Conservation (phyloP, 2,113 vertebrate species). For the Vombatus ursinus region DNA sequence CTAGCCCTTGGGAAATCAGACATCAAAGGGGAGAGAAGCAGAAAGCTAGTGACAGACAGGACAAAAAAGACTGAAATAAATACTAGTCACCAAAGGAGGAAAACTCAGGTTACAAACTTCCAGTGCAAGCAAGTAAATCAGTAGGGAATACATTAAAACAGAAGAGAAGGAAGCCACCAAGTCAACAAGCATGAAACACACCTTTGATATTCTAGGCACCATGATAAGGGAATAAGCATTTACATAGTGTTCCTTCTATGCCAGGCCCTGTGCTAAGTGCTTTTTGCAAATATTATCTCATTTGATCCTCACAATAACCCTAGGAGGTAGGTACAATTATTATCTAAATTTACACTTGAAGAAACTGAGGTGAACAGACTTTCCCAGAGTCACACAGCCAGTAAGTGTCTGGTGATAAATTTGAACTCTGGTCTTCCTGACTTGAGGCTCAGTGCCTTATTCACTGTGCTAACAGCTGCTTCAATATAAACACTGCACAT, state of each 20-base stretch:
- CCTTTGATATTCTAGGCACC: not conserved
- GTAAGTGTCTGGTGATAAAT: not conserved
- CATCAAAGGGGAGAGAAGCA: not conserved
- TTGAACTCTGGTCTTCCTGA: not conserved
- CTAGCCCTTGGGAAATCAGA: not conserved
- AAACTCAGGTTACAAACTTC: not conserved
- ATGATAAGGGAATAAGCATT: not conserved
- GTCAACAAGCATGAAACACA: not conserved
- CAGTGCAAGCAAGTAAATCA: not conserved
- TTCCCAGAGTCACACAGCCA: not conserved
- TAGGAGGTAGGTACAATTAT: not conserved
- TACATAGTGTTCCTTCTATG: not conserved
- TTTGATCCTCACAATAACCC: not conserved
- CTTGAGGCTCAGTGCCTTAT: not conserved
- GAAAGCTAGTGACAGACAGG: not conserved
- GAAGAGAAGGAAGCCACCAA: not conserved
- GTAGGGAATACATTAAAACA: not conserved
- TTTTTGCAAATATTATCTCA: not conserved
- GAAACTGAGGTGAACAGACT: not conserved
- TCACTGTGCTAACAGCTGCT: not conserved
- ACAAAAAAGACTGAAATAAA: not conserved
- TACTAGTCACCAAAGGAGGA: not conserved
- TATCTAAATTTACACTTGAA: not conserved
- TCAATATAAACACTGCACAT: not conserved
- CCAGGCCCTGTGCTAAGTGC: not conserved